phyloP scores from a whole-genome alignment of 2,888 invertebrate species.

The Herminia tarsipennalis region DNA sequence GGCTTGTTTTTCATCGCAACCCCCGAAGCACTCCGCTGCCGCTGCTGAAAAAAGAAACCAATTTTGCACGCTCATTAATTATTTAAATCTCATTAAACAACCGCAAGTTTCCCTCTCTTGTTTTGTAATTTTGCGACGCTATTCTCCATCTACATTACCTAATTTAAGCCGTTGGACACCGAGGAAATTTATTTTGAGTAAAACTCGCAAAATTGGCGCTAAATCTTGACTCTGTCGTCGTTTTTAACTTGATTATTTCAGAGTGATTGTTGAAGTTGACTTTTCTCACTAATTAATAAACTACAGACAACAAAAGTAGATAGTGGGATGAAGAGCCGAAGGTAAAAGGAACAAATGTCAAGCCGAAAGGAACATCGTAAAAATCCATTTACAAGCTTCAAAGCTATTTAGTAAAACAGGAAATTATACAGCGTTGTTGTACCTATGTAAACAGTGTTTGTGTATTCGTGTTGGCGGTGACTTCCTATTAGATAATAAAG shows the following conservation, averaged over 20 bases:
- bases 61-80: constrained; percentile 85
- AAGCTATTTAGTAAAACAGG: constrained; percentile 79
- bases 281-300: constrained; percentile 5
- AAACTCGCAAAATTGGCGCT: constrained; percentile 23
- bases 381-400: constrained; percentile 73
- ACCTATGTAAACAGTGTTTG: constrained; percentile 59
- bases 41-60: constrained; percentile 80
- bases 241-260: constrained; percentile 20
- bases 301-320: not conserved
- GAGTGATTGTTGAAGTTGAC: constrained; percentile 4
- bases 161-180: constrained; percentile 67
- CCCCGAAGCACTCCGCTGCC: constrained; percentile 65
- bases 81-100: constrained; percentile 86
- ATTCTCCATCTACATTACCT: constrained; percentile 54
- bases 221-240: constrained; percentile 31
- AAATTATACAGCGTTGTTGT: constrained; percentile 77
- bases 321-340: constrained; percentile 11
- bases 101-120: constrained; percentile 75
- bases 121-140: constrained; percentile 72
- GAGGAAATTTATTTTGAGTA: constrained; percentile 41
- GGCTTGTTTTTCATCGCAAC: constrained; percentile 74
- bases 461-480: constrained; percentile 66
- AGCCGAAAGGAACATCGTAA: constrained; percentile 53
- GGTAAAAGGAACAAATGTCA: constrained; percentile 40
- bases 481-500: constrained; percentile 83